Percentiles rank a stretch among this genome's conserved stretches.
phyloP scores from a whole-genome alignment of 2,797 vertebrate species.

The Pseudomugil tenellus region DNA sequence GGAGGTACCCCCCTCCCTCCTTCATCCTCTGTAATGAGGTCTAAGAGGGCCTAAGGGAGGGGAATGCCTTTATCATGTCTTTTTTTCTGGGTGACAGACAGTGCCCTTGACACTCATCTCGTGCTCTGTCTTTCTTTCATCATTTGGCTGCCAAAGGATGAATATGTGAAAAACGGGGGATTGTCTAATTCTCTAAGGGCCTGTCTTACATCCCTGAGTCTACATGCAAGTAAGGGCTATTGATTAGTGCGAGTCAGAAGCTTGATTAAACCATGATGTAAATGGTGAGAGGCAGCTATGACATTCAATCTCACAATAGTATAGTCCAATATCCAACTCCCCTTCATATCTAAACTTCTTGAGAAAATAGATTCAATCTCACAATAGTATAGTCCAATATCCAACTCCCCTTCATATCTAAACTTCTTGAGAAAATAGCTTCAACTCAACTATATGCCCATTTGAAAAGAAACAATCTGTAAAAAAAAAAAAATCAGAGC shows the following conservation, averaged over 20 bases:
- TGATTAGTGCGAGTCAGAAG: constrained; percentile 58
- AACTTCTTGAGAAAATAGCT: no score
- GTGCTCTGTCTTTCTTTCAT: constrained; percentile 28
- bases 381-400: no score
- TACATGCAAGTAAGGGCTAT: constrained; percentile 57
- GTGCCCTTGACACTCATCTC: constrained; percentile 61
- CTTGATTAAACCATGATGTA: constrained; percentile 43
- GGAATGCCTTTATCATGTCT: constrained; percentile 58
- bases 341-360: no score
- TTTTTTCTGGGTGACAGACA: constrained; percentile 68
- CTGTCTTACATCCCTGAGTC: constrained; percentile 60
- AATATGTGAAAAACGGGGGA: constrained; percentile 36
- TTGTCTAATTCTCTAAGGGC: constrained; percentile 52
- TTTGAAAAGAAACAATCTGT: no score
- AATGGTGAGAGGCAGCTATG: constrained; percentile 32
- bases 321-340: no score
- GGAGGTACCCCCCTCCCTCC: constrained; percentile 42
- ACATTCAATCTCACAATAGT: constrained; percentile 27
- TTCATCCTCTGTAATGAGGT: constrained; percentile 66
- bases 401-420: no score
- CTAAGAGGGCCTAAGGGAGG: constrained; percentile 70
- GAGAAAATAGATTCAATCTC: no score
- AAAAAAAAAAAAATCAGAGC: no score
- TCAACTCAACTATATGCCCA: no score
- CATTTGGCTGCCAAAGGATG: constrained; percentile 31